Evolutionary conservation across 1,140 invertebrate genomes (phyloP), one percentile per base, ranked within the genome.

Genomic region (Pentalonia nigronervosa): DNA sequence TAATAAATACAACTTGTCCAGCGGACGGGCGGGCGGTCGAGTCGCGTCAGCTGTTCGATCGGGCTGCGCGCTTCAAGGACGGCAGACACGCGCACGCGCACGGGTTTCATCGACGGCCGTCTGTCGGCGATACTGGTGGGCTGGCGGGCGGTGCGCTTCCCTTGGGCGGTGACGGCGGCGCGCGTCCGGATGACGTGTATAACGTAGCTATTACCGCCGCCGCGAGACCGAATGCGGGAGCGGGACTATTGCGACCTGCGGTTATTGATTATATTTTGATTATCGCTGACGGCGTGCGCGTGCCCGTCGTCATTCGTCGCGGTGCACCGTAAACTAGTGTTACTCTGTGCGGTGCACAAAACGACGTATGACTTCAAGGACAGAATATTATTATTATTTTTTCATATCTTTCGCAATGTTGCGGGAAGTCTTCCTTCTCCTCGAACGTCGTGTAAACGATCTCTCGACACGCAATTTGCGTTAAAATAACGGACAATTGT

Each of bases 1-100:
- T 56, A 93, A 93, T 84, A 91, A 92, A 48, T 48, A 88, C 34
- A 83, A 84, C 81, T 93, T 93, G 48, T 93, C 91, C 91, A 93
- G 90, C n/a, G 25, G 60, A 47, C 60, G 56, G 23, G 67, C 41
- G 48, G 76, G 81, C 48, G 76, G 47, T 14, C 11, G 36, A 45
- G 56, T 93, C 81, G 23, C 17, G 56, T 93, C 91, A 93, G 91
- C 91, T 93, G 91, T 93, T 93, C 81, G 81, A 30, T 86, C 81
- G 48, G 20, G 36, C 81, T 9, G 47, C 45, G 48, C 34, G 25
- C 53, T 60, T 84, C 91, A 93, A 93, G 91, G 91, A 93, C 91
- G 81, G 4, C 45, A 30, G 0, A 47, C 30, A 47, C 30, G 53
- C 53, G 89, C 89, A 45, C n/a, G 89, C 87, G 50, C 50, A 56